These are phyloP conservation scores for Amblyopsis rosae DNA, from an alignment of 2,113 vertebrate genomes.

Conservation along the genomic window DNA sequence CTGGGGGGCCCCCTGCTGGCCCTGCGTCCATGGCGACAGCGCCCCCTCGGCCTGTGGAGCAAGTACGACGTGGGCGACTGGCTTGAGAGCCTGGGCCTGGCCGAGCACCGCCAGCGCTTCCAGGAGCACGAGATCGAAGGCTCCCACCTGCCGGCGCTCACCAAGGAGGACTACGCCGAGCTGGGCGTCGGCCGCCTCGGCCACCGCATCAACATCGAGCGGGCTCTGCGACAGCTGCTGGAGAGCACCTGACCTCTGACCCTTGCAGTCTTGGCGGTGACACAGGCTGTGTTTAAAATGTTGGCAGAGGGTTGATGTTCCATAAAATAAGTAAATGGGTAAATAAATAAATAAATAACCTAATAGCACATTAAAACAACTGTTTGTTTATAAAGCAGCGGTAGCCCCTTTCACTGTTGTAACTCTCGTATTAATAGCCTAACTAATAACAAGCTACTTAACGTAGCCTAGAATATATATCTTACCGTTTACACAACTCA, in stretches of 20 bases:
- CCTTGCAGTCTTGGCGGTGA: constrained; percentile 1
- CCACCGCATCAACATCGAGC: constrained; percentile 98
- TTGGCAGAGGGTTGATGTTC: too few relatives aligned
- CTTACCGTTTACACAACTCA: too few relatives aligned
- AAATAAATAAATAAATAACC: too few relatives aligned
- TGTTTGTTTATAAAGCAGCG: too few relatives aligned
- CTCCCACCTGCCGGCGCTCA: constrained; percentile 92
- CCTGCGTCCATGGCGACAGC: constrained; percentile 92
- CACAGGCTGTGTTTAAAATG: too few relatives aligned
- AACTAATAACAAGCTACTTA: too few relatives aligned
- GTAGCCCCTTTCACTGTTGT: too few relatives aligned
- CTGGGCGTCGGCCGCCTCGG: constrained; percentile 96
- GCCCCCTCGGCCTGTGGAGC: constrained; percentile 94
- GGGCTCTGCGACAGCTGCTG: constrained; percentile 91
- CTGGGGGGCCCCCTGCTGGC: constrained; percentile 83
- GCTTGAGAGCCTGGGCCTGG: constrained; percentile 96
- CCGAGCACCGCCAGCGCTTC: constrained; percentile 95
- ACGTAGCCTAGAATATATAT: too few relatives aligned
- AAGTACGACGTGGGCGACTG: constrained; percentile 98
- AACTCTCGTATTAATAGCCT: too few relatives aligned
- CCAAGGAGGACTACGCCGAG: constrained; percentile 98
- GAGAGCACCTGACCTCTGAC: constrained; percentile 82
- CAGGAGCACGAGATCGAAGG: constrained; percentile 98
- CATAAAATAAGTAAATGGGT: too few relatives aligned
- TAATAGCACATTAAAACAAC: too few relatives aligned